phyloP scores from a whole-genome alignment of 1,140 invertebrate species.

The Zaprionus gabonicus region DNA sequence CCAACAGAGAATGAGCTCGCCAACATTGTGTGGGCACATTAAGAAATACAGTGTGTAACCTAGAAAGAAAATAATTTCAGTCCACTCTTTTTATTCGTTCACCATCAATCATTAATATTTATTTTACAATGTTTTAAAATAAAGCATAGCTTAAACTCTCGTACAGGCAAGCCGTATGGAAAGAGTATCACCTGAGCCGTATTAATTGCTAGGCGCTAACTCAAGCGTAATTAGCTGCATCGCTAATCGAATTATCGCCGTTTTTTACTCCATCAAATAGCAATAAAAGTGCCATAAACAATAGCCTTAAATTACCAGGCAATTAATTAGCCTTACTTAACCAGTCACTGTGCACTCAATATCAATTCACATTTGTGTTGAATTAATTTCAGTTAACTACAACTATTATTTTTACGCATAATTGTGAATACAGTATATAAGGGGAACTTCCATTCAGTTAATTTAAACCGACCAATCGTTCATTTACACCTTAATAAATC shows the following conservation, averaged over 20 bases:
- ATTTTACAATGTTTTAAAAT: too few relatives aligned
- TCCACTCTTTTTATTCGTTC: too few relatives aligned
- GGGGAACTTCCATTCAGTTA: background rate
- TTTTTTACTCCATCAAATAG: background rate
- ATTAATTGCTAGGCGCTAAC: background rate
- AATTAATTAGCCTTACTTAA: conserved; percentile 23
- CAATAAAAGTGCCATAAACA: conserved; percentile 59
- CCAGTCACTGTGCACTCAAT: background rate
- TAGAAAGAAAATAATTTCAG: too few relatives aligned
- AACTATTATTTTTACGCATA: background rate
- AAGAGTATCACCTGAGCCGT: background rate
- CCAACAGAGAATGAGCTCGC: too few relatives aligned
- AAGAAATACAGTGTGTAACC: too few relatives aligned
- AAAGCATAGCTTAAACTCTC: too few relatives aligned
- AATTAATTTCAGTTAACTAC: background rate
- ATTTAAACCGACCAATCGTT: too few relatives aligned
- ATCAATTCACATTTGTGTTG: background rate
- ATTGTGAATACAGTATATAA: background rate
- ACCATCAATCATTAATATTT: too few relatives aligned
- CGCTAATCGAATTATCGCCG: background rate
- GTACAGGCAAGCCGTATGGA: too few relatives aligned
- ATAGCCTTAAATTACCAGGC: background rate
- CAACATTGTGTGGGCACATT: too few relatives aligned
- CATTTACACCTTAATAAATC: too few relatives aligned
- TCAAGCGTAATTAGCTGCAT: background rate